Evolutionary conservation across 2,888 invertebrate species (phyloP), one percentile per base, ranked within the genome.

Genomic region (Hydrotaea cyrtoneurina): DNA sequence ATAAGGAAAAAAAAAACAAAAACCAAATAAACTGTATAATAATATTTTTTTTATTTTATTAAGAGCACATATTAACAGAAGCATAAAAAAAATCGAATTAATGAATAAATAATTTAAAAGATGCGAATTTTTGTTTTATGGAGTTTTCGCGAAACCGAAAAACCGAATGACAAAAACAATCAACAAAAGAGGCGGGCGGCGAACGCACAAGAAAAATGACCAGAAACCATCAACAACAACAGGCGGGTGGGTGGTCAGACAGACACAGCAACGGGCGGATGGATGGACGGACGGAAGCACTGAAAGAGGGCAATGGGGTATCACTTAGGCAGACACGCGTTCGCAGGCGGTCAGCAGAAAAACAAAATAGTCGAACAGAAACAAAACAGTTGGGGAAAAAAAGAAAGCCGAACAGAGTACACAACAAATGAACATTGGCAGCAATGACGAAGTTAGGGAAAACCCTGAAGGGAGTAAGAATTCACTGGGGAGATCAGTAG

Each of bases 1-100:
- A 62, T 62, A 31, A n/a, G n/a, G n/a, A n/a, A 62, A 53, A 57
- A 57, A 57, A 57, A 31, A 31, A 31, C 31, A 31, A 31, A n/a
- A n/a, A n/a, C n/a, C n/a, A n/a, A n/a, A n/a, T n/a, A n/a, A 31
- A 31, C 31, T 21, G 23, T n/a, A n/a, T n/a, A n/a, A n/a, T n/a
- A 57, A 57, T 57, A 57, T 23, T 26, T 59, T 11, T 13, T n/a
- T n/a, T n/a, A 26, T 19, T 17, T 26, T 59, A 59, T 59, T 26
- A 26, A 26, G 26, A 59, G 23, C 59, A 50, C n/a, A 50, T 50
- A 50, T 50, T 50, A 50, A 50, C 50, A 50, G 50, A 50, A 50
- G 13, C 50, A 50, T 36, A 36, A 31, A 17, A 31, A 17, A 62
- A 31, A 64, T n/a, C 10, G 17, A 39, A 17, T 26, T 26, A 10